Conservation (phyloP, 2,113 vertebrate species). For the Conger conger region DNA sequence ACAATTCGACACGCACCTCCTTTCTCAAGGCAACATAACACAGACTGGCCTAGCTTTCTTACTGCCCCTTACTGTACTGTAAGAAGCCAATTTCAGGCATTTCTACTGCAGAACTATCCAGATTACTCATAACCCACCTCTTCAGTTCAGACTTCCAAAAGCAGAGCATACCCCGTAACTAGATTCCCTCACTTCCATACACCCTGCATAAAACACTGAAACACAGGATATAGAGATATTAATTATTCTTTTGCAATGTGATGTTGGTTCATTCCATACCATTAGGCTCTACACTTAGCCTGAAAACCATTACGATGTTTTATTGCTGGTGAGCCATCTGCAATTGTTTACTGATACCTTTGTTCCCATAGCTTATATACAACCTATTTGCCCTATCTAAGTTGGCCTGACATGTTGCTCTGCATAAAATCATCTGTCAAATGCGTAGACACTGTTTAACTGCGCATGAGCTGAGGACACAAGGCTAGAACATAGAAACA, state of each 20-base stretch:
- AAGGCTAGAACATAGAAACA: background rate
- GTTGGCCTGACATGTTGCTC: background rate
- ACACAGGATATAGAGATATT: background rate
- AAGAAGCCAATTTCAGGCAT: background rate
- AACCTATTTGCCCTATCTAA: background rate
- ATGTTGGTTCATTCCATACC: no score
- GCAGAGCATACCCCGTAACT: no score
- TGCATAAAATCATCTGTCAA: background rate
- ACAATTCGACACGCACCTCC: background rate
- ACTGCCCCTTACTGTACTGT: no score
- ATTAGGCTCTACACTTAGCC: no score
- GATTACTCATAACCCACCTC: background rate
- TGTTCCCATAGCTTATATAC: background rate
- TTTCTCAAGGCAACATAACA: background rate
- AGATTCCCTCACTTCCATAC: background rate
- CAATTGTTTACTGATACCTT: background rate
- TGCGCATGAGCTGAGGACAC: background rate
- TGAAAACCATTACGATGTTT: background rate
- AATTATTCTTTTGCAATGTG: background rate
- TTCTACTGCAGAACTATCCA: background rate
- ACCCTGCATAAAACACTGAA: background rate
- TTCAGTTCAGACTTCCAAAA: background rate
- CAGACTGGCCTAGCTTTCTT: background rate
- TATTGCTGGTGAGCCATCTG: background rate
- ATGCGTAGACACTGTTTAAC: background rate